Conservation (phyloP, 2,797 vertebrate species). For the Botia almorhae region DNA sequence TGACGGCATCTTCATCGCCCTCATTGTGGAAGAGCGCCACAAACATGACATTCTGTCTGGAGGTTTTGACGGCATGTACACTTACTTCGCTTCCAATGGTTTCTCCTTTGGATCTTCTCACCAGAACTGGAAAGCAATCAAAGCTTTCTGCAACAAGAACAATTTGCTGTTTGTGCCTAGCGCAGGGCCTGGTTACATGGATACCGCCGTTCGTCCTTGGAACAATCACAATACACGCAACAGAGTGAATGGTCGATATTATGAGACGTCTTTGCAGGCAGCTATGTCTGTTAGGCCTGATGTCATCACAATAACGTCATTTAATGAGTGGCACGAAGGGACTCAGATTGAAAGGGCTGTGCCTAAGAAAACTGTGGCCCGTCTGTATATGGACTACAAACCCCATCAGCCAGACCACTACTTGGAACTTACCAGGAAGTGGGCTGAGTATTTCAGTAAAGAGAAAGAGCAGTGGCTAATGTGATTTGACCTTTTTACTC, state of each 20-base stretch:
- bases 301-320: constrained; percentile 88
- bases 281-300: constrained; percentile 84
- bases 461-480: constrained; percentile 92
- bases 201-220: constrained; percentile 88
- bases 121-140: constrained; percentile 89
- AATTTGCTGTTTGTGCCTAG: constrained; percentile 89
- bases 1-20: constrained; percentile 83
- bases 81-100: constrained; percentile 90
- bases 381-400: constrained; percentile 86
- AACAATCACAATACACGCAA: constrained; percentile 91
- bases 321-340: constrained; percentile 92
- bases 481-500: constrained; percentile 64
- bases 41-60: constrained; percentile 83
- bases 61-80: constrained; percentile 90
- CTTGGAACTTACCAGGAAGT: constrained; percentile 84
- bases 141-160: constrained; percentile 85
- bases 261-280: constrained; percentile 87
- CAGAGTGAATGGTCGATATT: constrained; percentile 88
- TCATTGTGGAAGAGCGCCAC: constrained; percentile 88
- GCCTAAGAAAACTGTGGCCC: constrained; percentile 84
- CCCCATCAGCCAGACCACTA: constrained; percentile 84
- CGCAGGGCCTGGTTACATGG: constrained; percentile 86
- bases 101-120: constrained; percentile 91
- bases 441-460: constrained; percentile 88
- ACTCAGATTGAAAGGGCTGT: constrained; percentile 87